A percentile compares a stretch with the other conserved stretches of the same genome.
phyloP scores from a whole-genome alignment of 2,888 invertebrate genomes.

The Conistra vaccinii region DNA sequence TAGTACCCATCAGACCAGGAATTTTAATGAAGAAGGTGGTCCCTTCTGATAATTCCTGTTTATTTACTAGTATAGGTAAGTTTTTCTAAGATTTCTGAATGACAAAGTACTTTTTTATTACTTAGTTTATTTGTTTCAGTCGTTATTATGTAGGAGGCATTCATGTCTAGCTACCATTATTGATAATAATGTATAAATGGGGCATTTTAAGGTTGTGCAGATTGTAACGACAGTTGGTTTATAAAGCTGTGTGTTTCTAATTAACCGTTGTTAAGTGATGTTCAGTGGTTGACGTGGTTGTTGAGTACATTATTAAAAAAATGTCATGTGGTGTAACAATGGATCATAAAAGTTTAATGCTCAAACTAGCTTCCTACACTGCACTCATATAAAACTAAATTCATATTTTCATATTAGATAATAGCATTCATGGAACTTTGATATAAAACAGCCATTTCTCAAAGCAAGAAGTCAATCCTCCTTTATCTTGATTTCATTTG shows the following conservation, averaged over 20 bases:
- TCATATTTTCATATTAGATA: conserved; percentile 18
- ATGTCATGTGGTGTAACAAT: conserved; percentile 44
- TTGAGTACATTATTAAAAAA: conserved; percentile 15
- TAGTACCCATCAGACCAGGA: conserved; percentile 90
- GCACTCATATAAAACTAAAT: conserved; percentile 2
- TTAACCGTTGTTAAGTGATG: conserved; percentile 41
- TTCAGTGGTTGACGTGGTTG: conserved; percentile 14
- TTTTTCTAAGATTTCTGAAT: conserved; percentile 22
- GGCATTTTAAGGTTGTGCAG: conserved; percentile 25
- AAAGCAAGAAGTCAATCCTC: background rate
- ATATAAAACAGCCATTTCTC: background rate
- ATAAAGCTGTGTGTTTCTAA: conserved; percentile 39
- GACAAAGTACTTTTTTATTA: conserved; percentile 3
- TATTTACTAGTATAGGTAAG: conserved; percentile 96
- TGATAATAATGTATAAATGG: conserved; percentile 8
- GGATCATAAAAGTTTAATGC: conserved; percentile 36
- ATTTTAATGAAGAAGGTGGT: conserved; percentile 97
- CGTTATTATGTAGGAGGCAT: conserved; percentile 14
- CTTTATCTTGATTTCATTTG: background rate
- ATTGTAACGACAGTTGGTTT: conserved; percentile 11
- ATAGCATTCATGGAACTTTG: background rate
- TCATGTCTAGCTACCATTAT: conserved; percentile 8
- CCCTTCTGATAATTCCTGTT: conserved; percentile 98
- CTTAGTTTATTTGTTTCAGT: conserved; percentile 12
- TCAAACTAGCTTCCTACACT: background rate